Base-by-base conservation (phyloP, 2,888 invertebrate species). In the Mimumesa dahlbomi region DNA sequence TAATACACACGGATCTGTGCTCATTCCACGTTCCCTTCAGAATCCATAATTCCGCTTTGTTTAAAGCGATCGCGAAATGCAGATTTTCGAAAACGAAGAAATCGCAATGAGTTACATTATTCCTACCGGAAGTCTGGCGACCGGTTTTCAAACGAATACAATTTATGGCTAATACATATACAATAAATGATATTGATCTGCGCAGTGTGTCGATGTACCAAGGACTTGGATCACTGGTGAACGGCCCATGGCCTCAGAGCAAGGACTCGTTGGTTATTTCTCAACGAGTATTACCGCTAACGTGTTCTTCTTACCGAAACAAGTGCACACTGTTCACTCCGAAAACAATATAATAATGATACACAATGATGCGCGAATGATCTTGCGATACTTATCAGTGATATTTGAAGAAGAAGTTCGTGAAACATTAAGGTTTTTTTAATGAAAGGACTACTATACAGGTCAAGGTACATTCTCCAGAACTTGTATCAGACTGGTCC, bases 141-240 rank as follows among this genome's bases (percentile, higher is more conserved):
- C 2, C n/a, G 7, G 5, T 54, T 46, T 45, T 29, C 6, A 54
- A 21, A 18, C 38, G 7, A n/a, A 2, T 5, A 13, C 48, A 22
- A 19, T 40, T 45, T 9, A 11, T 31, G 18, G n/a, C 14, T 25
- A 16, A 9, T 2, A 25, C 34, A 58, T 53, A n/a, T n/a, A n/a
- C 22, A 9, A 36, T 11, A 14, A 14, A 21, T 36, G 54, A 58
- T 54, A 58, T 16, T n/a, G 42, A 31, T 62, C 45, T 73, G 21
- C 21, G 13, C 14, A 46, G 29, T 5, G 11, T 7, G 16, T 19
- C 16, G 4, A 52, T 52, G n/a, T 19, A 22, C 11, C 43, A 72
- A 63, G 43, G 46, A 71, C 46, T 58, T 6, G n/a, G 29, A 42
- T 36, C 54, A 43, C 11, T 62, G 6, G 59, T 68, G 67, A 73